Percentiles rank a stretch among this genome's conserved stretches.
Conservation (phyloP, 2,888 invertebrate genomes). For the Calliphora vomitoria region DNA sequence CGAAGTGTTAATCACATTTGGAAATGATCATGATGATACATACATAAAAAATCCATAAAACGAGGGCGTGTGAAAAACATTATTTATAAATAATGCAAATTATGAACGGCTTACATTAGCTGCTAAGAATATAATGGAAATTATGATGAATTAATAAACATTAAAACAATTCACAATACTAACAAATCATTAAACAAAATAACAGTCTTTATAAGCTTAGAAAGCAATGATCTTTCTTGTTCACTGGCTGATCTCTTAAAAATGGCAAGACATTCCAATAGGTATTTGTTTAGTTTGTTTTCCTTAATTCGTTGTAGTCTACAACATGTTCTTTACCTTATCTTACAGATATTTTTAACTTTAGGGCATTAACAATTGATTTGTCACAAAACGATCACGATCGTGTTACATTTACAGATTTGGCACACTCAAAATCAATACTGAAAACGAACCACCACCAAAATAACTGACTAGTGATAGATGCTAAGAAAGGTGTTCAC, state of each 20-base stretch:
- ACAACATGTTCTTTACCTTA: conserved; percentile 65
- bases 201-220: too few species aligned
- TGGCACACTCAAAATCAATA: conserved; percentile 71
- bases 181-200: too few species aligned
- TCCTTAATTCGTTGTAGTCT: conserved; percentile 64
- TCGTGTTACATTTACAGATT: conserved; percentile 72
- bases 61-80: conserved; percentile 71
- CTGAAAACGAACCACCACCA: conserved; percentile 18
- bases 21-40: conserved; percentile 64
- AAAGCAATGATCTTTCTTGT: too few species aligned
- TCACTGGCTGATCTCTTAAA: neutral
- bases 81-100: conserved; percentile 62
- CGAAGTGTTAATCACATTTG: conserved; percentile 74
- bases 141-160: neutral
- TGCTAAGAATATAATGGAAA: neutral
- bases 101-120: conserved; percentile 19
- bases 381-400: conserved; percentile 80
- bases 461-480: conserved; percentile 38
- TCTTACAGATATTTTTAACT: conserved; percentile 65
- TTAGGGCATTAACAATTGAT: conserved; percentile 80
- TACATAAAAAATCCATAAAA: conserved; percentile 19
- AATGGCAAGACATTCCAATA: conserved; percentile 22
- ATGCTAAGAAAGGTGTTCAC: conserved; percentile 37
- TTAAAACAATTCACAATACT: neutral
- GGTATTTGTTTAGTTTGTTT: neutral